These are phyloP conservation scores for Tokudaia tokunoshimensis DNA, from an alignment of 2,797 vertebrate species.

Conservation along the genomic window DNA sequence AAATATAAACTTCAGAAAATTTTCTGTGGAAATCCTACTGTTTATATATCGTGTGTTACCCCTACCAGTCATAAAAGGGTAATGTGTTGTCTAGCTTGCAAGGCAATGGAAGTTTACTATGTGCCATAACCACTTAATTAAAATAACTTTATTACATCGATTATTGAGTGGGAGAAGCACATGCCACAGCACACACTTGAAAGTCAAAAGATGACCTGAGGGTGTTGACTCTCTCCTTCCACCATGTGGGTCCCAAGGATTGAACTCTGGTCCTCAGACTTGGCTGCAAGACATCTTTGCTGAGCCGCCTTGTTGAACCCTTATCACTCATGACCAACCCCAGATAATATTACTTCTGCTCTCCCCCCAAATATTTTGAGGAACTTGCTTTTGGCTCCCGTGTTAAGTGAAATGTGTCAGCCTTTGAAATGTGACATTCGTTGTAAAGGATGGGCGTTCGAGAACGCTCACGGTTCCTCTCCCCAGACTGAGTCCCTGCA, in stretches of 20 bases:
- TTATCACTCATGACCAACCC: neutral
- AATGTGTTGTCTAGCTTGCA: neutral
- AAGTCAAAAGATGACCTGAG: neutral
- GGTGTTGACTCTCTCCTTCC: neutral
- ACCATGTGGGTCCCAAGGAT: neutral
- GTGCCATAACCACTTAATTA: neutral
- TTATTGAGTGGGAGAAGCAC: neutral
- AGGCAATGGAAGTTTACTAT: neutral
- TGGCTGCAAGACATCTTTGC: neutral
- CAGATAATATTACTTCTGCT: neutral
- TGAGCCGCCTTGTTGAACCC: neutral
- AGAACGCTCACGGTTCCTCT: neutral
- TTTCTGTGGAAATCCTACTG: constrained; percentile 21
- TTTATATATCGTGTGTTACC: neutral
- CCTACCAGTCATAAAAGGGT: neutral
- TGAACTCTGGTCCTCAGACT: neutral
- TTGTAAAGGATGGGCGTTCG: neutral
- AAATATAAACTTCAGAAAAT: neutral
- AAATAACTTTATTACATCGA: neutral
- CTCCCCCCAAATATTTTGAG: constrained; percentile 37
- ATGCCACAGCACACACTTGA: neutral
- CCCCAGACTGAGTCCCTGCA: constrained; percentile 14
- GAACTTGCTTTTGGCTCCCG: constrained; percentile 21
- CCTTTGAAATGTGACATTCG: constrained; percentile 53
- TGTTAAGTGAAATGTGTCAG: constrained; percentile 14